A percentile compares a stretch with the other conserved stretches of the same genome.
These are phyloP conservation scores for Sylvilagus floridanus DNA, from an alignment of 2,797 vertebrate genomes.

Conservation along the genomic window DNA sequence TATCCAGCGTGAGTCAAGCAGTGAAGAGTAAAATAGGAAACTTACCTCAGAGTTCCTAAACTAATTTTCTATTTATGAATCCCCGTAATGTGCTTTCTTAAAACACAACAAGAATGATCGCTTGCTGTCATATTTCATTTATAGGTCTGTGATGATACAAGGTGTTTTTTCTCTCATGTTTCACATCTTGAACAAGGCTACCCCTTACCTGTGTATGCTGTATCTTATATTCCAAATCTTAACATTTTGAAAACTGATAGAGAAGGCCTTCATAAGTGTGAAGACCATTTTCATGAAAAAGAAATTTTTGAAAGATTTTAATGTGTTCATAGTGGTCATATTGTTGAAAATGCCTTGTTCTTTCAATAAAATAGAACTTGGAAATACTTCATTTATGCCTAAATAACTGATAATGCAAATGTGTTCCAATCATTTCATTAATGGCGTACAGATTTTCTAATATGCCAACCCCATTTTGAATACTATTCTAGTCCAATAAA, in stretches of 20 bases:
- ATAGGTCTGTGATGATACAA: background rate
- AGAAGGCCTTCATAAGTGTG: background rate
- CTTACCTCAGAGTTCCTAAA: conserved; percentile 70
- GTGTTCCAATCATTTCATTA: background rate
- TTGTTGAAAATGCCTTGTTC: conserved; percentile 28
- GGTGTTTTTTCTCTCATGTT: background rate
- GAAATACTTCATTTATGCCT: background rate
- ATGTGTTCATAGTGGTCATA: background rate
- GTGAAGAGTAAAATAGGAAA: conserved; percentile 47
- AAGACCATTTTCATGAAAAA: background rate
- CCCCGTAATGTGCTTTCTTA: conserved; percentile 40
- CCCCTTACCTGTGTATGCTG: background rate
- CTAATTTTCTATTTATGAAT: conserved; percentile 67
- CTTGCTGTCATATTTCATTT: background rate
- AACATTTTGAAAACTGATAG: background rate
- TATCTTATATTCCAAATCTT: background rate
- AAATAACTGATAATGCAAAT: background rate
- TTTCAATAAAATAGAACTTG: background rate
- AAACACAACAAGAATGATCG: background rate
- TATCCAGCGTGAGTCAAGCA: conserved; percentile 3
- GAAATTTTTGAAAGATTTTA: background rate
- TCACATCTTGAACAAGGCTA: background rate
- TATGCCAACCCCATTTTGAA: background rate
- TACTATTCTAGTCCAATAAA: background rate
- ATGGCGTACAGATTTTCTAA: background rate